phyloP scores from a whole-genome alignment of 2,888 invertebrate genomes.

The Lymantria dispar region DNA sequence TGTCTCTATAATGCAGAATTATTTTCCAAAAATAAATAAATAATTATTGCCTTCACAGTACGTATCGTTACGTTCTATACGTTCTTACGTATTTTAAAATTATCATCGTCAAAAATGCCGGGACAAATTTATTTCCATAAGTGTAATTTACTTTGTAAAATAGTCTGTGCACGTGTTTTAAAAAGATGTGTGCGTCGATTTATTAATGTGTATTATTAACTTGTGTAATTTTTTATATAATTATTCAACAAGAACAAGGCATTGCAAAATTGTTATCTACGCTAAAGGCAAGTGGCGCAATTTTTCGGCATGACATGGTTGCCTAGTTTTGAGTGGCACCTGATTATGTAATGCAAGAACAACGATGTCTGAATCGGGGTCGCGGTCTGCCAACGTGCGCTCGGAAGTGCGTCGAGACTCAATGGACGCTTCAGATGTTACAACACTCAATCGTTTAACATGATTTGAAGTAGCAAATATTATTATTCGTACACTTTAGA shows the following conservation, averaged over 20 bases:
- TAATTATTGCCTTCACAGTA: too few relatives aligned
- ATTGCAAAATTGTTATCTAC: conserved; percentile 30
- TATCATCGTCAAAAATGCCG: too few relatives aligned
- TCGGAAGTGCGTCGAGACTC: conserved; percentile 59
- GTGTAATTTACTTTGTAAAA: too few relatives aligned
- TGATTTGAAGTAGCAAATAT: conserved; percentile 26
- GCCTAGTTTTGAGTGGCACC: conserved; percentile 76
- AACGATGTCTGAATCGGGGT: conserved; percentile 73
- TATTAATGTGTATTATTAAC: conserved; percentile 6
- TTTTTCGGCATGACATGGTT: conserved; percentile 79
- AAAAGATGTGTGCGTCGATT: not conserved
- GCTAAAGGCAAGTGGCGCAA: conserved; percentile 66
- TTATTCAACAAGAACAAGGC: conserved; percentile 24
- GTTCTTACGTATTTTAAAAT: too few relatives aligned
- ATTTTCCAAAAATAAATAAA: too few relatives aligned
- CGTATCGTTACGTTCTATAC: too few relatives aligned
- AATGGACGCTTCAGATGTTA: conserved; percentile 37
- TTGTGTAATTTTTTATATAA: conserved; percentile 9
- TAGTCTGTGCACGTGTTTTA: too few relatives aligned
- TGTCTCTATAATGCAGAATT: too few relatives aligned
- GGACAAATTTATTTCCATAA: too few relatives aligned
- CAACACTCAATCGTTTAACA: conserved; percentile 31
- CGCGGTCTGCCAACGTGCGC: conserved; percentile 63
- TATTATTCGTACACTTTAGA: conserved; percentile 11
- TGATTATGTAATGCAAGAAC: conserved; percentile 77